Base-by-base conservation (phyloP, 1,140 invertebrate genomes). In the Drosophila fuyamai region DNA sequence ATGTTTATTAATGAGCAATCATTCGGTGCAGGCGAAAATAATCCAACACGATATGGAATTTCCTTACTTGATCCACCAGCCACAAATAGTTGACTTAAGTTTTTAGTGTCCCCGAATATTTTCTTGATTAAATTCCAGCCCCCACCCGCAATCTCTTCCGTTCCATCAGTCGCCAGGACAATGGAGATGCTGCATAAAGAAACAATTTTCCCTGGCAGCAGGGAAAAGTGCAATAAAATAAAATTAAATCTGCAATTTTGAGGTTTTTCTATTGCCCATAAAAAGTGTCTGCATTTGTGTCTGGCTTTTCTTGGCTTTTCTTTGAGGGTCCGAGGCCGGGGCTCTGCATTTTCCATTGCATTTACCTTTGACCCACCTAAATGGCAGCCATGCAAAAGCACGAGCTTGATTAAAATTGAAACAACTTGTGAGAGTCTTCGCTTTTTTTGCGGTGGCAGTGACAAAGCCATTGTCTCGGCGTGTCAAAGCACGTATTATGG, bases 161-260 rank as follows among this genome's bases (percentile, higher is more conserved):
- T 75, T 66, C 50, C 70, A 76, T 71, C 57, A 47, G 68, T 62
- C 46, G 78, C 41, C 60, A 60, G 43, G 55, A 47, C 74, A 62
- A 58, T 55, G 36, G 40, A 36, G 54, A 54, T 41, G 36, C 46
- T 32, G 35, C 51, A 70, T 82, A 78, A 89, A 81, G 85, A 90
- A 89, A 89, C 84, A 89, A 89, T 89, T 89, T 89, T 61, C 85
- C 12, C 41, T 68, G 61, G 48, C 72, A 66, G 8, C 59, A 50
- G 43, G 44, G 59, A 54, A 47, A 76, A 65, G 63, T 83, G 84
- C 83, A 88, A 88, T 88, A 83, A 89, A 89, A 89, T 89, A 90
- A 89, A 89, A 89, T 89, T 81, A 89, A 89, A 89, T 89, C 85
- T 90, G 84, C 85, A 90, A 89, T 89, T 89, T 89, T 90, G 81